Conservation (phyloP, 1,140 invertebrate genomes). For the Pinna nobilis region DNA sequence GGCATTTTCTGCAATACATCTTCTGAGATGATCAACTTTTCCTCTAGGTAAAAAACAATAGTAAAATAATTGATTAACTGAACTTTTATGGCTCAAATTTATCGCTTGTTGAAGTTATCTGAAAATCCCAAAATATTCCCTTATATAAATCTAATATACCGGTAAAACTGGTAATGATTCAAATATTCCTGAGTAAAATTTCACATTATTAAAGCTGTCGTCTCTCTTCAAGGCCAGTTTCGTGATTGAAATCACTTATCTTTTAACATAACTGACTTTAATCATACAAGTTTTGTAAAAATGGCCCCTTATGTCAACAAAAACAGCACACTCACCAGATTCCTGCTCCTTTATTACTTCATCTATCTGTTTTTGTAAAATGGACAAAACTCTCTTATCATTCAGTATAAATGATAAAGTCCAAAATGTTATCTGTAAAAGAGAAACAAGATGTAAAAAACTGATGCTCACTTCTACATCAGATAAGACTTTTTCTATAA, state of each 20-base stretch:
- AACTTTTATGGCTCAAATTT: not conserved
- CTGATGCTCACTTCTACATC: not conserved
- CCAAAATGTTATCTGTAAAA: conserved; percentile 63
- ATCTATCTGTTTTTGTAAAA: conserved; percentile 37
- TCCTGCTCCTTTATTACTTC: too few species aligned
- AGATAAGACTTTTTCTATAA: not conserved
- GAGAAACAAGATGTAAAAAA: not conserved
- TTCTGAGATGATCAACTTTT: conserved; percentile 17
- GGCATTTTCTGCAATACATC: conserved; percentile 46
- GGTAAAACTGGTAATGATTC: not conserved
- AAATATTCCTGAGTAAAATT: not conserved
- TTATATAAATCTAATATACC: not conserved
- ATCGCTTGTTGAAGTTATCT: not conserved
- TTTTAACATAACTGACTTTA: not conserved
- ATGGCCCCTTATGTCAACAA: too few species aligned
- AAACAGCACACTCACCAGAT: too few species aligned
- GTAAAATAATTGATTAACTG: not conserved
- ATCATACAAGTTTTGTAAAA: conserved; percentile 4
- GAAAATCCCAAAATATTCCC: not conserved
- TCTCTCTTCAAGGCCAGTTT: not conserved
- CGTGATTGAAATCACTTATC: not conserved
- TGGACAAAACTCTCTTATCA: conserved; percentile 43
- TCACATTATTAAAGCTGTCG: not conserved
- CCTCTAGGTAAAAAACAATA: not conserved
- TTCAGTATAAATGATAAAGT: conserved; percentile 49